Evolutionary conservation across 2,113 vertebrate genomes (phyloP), one percentile per base, ranked within the genome.

Genomic region (Semicossyphus pulcher): DNA sequence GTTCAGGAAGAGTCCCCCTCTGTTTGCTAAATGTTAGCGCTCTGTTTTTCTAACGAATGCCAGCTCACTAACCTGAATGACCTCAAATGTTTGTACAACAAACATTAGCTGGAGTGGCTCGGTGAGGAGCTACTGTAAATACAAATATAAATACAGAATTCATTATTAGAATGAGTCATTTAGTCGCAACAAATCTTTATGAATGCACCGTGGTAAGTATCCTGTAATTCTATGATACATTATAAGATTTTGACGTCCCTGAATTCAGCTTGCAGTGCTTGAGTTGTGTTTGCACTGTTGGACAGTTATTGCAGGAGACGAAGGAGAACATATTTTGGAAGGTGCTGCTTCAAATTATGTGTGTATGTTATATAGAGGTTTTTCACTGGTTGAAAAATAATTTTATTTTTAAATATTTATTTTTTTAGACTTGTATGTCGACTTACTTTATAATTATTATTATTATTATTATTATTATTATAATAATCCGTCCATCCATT

Each of bases 1-100:
- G 26, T 47, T 66, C 23, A 23, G 45, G 15, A 36, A 63, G 16
- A 39, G 72, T 18, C 57, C 26, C 16, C 61, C 34, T 48, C 60
- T 48, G 54, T 60, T 34, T 61, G 47, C 42, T 63, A 42, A 67
- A 78, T 72, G 34, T 60, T 58, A 26, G 39, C 4, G 7, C 65
- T 61, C 28, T 74, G 60, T 71, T 83, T 67, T 80, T 32, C 28
- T 63, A 53, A 52, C n/a, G 29, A 62, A 44, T 68, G 72, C 67
- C 72, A 86, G 76, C 63, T 76, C 23, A 53, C 67, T 74, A 64
- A 79, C 79, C 79, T n/a, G 39, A 61, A 70, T 73, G 68, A 80
- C 64, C 67, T 76, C 31, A 44, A 53, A 73, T 64, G 57, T 65
- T 76, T 73, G 57, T 59, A n/a, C 37, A 64, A 65, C 59, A 61